Evolutionary conservation across 2,797 vertebrate species (phyloP).

Genomic region (Gobionotothen gibberifrons): DNA sequence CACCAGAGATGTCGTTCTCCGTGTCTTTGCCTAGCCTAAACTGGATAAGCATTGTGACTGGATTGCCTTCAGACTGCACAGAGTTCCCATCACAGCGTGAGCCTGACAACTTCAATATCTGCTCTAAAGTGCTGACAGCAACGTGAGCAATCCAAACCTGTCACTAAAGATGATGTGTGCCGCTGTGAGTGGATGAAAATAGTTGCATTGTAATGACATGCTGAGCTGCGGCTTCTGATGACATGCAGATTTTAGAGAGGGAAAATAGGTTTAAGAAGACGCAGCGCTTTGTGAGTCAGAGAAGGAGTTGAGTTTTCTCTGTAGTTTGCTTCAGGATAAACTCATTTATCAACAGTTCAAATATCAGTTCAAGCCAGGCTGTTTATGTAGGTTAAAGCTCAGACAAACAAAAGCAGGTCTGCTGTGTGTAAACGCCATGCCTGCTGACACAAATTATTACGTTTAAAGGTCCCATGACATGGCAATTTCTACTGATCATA

Average conservation of each 20-base stretch:
- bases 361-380: background rate
- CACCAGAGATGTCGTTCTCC: background rate
- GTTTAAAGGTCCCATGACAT: too few species aligned
- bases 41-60: conserved; percentile 16
- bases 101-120: conserved; percentile 40
- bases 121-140: conserved; percentile 31
- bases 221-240: conserved; percentile 27
- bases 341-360: background rate
- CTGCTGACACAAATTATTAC: background rate
- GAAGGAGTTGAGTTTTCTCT: conserved; percentile 16
- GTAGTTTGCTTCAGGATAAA: background rate
- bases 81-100: conserved; percentile 30
- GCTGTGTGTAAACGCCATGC: background rate
- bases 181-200: conserved; percentile 36
- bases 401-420: background rate
- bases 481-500: too few species aligned
- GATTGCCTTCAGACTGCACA: conserved; percentile 17
- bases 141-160: conserved; percentile 30
- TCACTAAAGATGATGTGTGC: conserved; percentile 36
- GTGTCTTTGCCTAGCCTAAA: conserved; percentile 14
- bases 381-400: background rate
- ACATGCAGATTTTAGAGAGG: conserved; percentile 24
- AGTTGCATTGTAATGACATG: conserved; percentile 38
- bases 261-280: conserved; percentile 23
- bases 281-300: conserved; percentile 5